Base-by-base conservation (phyloP, 2,113 vertebrate species). In the Pao palembangensis region DNA sequence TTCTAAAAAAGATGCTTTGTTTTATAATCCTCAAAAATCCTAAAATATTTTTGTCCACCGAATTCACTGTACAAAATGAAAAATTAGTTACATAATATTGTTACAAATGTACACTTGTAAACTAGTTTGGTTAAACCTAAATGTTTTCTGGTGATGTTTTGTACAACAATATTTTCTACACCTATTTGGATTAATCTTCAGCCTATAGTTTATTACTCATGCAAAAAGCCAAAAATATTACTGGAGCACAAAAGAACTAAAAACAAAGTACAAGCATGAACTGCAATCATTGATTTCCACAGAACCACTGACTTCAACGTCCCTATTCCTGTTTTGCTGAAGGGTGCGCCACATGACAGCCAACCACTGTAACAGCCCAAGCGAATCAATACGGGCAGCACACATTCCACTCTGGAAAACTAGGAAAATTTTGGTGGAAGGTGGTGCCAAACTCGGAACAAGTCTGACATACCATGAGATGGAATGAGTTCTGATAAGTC, bases 21-120 rank as follows among this genome's bases (percentile, higher is more conserved):
- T 38, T 38, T 38, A 11, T 38, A 38, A 31, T 2, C 34, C 10
- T 38, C 34, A 38, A 38, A 38, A n/a, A n/a, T n/a, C n/a, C n/a
- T n/a, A n/a, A 38, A 38, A 38, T 8, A 38, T 38, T 12, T 38
- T 38, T 38, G 52, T 68, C 46, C 44, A 14, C 13, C 54, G n/a
- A 41, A 69, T 68, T 57, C 52, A 64, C 52, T 71, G 19, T 61
- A 65, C 41, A 81, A 38, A 5, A 15, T 69, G 38, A 68, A 55
- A 67, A 55, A 38, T 61, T 38, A 51, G 44, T 56, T 61, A 73
- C 57, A 77, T 51, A 68, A 73, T 64, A 83, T 47, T 77, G 23
- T 73, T 74, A 71, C 14, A 80, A 78, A 79, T 77, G 14, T 76
- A 78, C 66, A 81, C 60, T 52, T 55, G 44, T 53, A 62, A 69